Conservation (phyloP, 2,797 vertebrate genomes). For the Hylomyscus alleni region DNA sequence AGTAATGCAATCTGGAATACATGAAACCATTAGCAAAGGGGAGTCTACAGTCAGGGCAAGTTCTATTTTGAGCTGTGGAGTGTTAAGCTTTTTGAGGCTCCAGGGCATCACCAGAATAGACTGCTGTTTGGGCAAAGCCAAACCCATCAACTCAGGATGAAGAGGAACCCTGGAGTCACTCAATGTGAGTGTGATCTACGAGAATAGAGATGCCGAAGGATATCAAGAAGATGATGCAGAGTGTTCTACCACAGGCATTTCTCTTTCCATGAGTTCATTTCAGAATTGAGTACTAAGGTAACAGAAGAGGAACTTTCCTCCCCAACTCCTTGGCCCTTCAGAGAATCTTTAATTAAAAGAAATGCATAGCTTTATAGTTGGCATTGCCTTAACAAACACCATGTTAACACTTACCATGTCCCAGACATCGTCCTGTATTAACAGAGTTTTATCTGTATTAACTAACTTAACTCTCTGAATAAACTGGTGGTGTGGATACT, state of each 20-base stretch:
- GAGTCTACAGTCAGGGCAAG: slow-evolving; percentile 4
- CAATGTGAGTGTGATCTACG: neutral
- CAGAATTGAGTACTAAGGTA: neutral
- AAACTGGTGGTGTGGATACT: neutral
- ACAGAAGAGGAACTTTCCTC: neutral
- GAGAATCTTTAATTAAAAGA: neutral
- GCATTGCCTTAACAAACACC: neutral
- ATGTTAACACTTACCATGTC: neutral
- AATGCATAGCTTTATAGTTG: neutral
- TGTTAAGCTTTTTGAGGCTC: slow-evolving; percentile 19
- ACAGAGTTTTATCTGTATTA: neutral
- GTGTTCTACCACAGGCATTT: neutral
- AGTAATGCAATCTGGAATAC: slow-evolving; percentile 67
- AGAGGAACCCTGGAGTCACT: neutral
- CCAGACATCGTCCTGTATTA: neutral
- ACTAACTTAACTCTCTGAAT: neutral
- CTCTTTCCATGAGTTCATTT: slow-evolving; percentile 2
- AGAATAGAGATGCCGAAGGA: neutral
- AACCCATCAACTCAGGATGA: neutral
- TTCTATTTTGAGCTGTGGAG: slow-evolving; percentile 62
- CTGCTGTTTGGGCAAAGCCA: neutral
- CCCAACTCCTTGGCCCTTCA: neutral
- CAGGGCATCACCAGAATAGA: neutral
- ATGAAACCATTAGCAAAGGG: slow-evolving; percentile 65
- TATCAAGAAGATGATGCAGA: neutral